phyloP scores from a whole-genome alignment of 2,888 invertebrate species.

The Meloe dianella region DNA sequence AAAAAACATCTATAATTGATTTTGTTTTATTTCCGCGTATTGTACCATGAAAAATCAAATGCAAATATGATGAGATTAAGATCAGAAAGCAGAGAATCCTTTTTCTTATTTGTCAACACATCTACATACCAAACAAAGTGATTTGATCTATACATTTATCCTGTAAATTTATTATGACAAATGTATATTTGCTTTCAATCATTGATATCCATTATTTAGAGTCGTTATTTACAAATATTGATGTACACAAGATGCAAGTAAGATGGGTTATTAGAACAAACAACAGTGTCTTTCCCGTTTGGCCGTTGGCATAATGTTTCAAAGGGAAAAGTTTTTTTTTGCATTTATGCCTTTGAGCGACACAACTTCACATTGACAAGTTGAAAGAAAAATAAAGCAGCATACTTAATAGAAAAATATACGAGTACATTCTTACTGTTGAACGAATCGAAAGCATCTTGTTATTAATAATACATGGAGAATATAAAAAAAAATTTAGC shows the following conservation, averaged over 20 bases:
- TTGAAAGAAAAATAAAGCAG: neutral
- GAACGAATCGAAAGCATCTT: no score
- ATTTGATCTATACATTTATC: no score
- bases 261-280: neutral
- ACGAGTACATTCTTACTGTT: neutral
- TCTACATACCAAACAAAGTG: no score
- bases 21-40: no score
- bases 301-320: slow-evolving; percentile 1
- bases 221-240: neutral
- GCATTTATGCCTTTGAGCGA: neutral
- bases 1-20: no score
- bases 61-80: no score
- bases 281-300: neutral
- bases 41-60: no score
- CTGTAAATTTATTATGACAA: no score
- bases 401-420: neutral
- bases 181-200: no score
- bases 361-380: neutral
- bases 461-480: neutral
- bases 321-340: neutral
- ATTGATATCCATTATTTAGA: neutral
- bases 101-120: no score
- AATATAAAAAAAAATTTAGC: neutral
- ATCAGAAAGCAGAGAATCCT: no score
- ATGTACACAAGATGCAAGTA: neutral